Evolutionary conservation across 2,113 vertebrate genomes (phyloP), one percentile per base, ranked within the genome.

Genomic region (Herpailurus yagouaroundi): DNA sequence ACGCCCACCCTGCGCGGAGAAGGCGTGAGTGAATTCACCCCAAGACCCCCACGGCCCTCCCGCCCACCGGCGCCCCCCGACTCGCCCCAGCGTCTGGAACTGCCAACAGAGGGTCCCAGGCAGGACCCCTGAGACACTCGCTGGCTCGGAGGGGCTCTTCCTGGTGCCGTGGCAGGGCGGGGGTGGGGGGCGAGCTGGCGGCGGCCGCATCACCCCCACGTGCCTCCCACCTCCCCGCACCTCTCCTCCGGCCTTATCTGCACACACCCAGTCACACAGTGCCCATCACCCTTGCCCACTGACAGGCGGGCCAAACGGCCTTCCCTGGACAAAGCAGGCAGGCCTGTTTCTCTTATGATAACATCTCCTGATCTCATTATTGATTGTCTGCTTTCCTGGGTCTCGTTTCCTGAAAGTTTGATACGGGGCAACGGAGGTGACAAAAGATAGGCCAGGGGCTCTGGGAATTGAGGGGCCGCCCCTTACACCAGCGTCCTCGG

Each of bases 351-450:
- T 98, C 98, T 98, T 96, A 97, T 36, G 99, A 99, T 99, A 99
- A 98, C 98, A 99, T 99, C 99, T 98, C 97, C 99, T 99, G 98
- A 99, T 98, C 98, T 98, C 99, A 98, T 99, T 99, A 99, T 98
- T 98, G 98, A 99, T 99, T 98, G 98, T 98, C 98, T 98, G 98
- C 97, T 99, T 98, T 98, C 97, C 97, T 97, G 97, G 98, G 98
- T 98, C 98, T 98, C 99, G 99, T 99, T 99, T 99, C 99, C 99
- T 99, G 98, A 98, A 99, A 99, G 98, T 99, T 98, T 99, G 98
- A 99, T 98, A 98, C 77, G 97, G 98, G 98, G 98, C 98, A 97
- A 63, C 96, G 96, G 98, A 99, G 98, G 98, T 99, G 98, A 98
- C 98, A 98, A 98, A 98, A 98, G 98, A 99, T 98, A 97, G 98